Conservation (phyloP, 2,797 vertebrate species). For the Paguma larvata region DNA sequence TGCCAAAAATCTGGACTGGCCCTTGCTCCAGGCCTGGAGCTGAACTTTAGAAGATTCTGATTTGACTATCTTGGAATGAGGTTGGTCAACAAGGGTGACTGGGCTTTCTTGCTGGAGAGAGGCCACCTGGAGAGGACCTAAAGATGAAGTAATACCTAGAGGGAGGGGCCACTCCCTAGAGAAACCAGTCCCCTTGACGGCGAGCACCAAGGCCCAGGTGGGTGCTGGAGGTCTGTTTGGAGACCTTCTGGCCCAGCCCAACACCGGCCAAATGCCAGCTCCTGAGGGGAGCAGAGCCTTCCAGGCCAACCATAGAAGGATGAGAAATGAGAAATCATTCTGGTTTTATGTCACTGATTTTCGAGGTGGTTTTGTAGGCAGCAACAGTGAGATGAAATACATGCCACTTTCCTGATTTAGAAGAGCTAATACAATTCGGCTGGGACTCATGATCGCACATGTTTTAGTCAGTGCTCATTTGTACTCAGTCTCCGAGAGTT, state of each 20-base stretch:
- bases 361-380: neutral
- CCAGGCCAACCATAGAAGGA: too few species aligned
- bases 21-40: neutral
- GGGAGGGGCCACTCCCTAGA: neutral
- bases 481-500: neutral
- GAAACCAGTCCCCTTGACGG: accelerated
- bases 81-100: neutral
- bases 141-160: neutral
- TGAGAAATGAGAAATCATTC: neutral
- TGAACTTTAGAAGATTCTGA: neutral
- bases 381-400: neutral
- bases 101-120: neutral
- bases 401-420: neutral
- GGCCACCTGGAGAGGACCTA: neutral
- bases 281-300: too few species aligned
- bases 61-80: neutral
- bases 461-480: neutral
- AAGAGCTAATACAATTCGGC: neutral
- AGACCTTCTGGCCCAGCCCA: neutral
- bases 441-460: neutral
- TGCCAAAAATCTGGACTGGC: neutral
- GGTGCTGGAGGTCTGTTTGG: too few species aligned
- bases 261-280: neutral
- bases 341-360: neutral
- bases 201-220: neutral